Conservation (phyloP, 2,797 vertebrate genomes). For the Syndactyla subalaris region DNA sequence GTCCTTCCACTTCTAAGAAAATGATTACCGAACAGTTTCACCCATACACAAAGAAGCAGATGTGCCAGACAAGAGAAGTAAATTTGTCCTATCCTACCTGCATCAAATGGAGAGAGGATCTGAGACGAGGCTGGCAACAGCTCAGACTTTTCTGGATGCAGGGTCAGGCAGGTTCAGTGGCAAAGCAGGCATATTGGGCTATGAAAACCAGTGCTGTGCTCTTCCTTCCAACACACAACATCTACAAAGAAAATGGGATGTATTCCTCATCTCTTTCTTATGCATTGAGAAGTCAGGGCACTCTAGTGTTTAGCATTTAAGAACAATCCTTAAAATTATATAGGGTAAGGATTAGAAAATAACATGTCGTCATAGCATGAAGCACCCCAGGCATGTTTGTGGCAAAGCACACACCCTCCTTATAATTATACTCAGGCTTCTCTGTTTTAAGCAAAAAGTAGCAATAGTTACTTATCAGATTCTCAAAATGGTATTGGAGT, state of each 20-base stretch:
- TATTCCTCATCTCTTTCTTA: not conserved
- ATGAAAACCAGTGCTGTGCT: not conserved
- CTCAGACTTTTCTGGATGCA: not conserved
- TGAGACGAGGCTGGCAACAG: not conserved
- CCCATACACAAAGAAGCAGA: not conserved
- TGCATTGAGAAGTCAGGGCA: not conserved
- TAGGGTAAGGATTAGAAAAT: constrained; percentile 7
- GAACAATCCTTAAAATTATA: constrained; percentile 43
- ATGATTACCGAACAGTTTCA: not conserved
- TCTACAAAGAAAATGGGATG: not conserved
- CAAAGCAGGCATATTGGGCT: not conserved
- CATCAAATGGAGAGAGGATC: not conserved
- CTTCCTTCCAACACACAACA: not conserved
- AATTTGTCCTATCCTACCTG: not conserved
- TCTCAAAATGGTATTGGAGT: constrained; percentile 23
- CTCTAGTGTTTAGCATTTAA: not conserved
- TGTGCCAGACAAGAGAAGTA: not conserved
- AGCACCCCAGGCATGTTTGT: constrained; percentile 7
- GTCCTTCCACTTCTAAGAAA: not conserved
- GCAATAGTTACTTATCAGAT: constrained; percentile 45
- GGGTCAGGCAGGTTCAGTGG: not conserved
- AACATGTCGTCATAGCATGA: constrained; percentile 19
- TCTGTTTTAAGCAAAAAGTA: constrained; percentile 39
- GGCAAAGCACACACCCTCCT: not conserved
- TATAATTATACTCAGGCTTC: constrained; percentile 44